Conservation (phyloP, 2,888 invertebrate genomes). For the Chrysolina oricalcia region DNA sequence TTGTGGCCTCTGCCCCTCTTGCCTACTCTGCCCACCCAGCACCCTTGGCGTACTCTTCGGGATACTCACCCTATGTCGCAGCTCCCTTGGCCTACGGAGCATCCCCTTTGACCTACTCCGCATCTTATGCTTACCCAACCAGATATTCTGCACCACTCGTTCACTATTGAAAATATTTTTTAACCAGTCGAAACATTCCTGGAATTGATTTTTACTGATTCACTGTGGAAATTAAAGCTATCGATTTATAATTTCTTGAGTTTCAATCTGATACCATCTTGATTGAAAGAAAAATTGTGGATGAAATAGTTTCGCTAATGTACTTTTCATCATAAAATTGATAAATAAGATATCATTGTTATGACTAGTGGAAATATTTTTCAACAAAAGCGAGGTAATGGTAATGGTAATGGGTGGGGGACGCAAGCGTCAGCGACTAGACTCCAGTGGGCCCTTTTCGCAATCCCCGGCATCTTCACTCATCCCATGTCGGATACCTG, state of each 20-base stretch:
- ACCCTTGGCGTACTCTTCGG: background rate
- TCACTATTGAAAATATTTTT: background rate
- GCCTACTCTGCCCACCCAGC: constrained; percentile 27
- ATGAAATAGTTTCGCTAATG: too few relatives aligned
- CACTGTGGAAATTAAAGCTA: background rate
- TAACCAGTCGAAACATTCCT: background rate
- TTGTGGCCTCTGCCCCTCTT: constrained; percentile 34
- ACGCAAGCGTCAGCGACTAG: too few relatives aligned
- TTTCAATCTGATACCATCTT: background rate
- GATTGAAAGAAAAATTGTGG: too few relatives aligned
- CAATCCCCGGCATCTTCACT: too few relatives aligned
- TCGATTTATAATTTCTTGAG: background rate
- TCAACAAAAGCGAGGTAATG: too few relatives aligned
- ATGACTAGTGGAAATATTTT: too few relatives aligned
- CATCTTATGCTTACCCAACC: constrained; percentile 13
- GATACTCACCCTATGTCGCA: constrained; percentile 26
- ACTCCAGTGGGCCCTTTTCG: too few relatives aligned
- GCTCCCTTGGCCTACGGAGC: constrained; percentile 33
- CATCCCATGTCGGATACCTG: too few relatives aligned
- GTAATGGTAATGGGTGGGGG: too few relatives aligned
- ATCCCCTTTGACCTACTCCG: constrained; percentile 18
- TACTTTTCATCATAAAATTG: too few relatives aligned
- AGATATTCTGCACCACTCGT: constrained; percentile 12
- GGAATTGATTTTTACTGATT: background rate
- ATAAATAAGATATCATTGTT: too few relatives aligned